Evolutionary conservation across 2,113 vertebrate genomes (phyloP).

Genomic region (Heterochromis multidens): DNA sequence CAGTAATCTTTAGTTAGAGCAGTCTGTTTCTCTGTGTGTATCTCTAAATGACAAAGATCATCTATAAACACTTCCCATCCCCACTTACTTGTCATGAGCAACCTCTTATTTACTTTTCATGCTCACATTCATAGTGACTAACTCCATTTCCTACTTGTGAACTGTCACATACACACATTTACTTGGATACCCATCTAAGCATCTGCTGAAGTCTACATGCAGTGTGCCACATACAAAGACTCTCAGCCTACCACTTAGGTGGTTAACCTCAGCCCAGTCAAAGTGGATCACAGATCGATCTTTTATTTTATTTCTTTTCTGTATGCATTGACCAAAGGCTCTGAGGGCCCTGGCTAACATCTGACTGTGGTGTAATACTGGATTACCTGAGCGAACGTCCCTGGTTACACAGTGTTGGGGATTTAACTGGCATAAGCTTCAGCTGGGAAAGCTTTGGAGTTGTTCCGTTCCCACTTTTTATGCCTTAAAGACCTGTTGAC

Average conservation of each 20-base stretch:
- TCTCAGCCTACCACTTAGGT: background rate
- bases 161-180: constrained; percentile 11
- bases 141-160: constrained; percentile 17
- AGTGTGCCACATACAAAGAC: constrained; percentile 7
- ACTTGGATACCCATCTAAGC: background rate
- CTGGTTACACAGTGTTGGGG: constrained; percentile 20
- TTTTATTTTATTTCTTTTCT: background rate
- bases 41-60: background rate
- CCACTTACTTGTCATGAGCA: background rate
- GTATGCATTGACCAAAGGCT: constrained; percentile 26
- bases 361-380: constrained; percentile 52
- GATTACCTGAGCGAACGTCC: constrained; percentile 42
- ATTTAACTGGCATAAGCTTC: constrained; percentile 34
- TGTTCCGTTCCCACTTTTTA: constrained; percentile 29
- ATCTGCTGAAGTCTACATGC: background rate
- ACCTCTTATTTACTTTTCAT: background rate
- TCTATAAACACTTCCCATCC: background rate
- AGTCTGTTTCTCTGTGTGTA: background rate
- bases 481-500: constrained; percentile 18
- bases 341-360: constrained; percentile 29
- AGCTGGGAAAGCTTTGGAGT: constrained; percentile 23
- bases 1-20: background rate
- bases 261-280: constrained; percentile 24
- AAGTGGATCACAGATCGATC: constrained; percentile 21
- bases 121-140: constrained; percentile 2